Base-by-base conservation (phyloP, 2,888 invertebrate genomes). In the Cremastinae sp. region DNA sequence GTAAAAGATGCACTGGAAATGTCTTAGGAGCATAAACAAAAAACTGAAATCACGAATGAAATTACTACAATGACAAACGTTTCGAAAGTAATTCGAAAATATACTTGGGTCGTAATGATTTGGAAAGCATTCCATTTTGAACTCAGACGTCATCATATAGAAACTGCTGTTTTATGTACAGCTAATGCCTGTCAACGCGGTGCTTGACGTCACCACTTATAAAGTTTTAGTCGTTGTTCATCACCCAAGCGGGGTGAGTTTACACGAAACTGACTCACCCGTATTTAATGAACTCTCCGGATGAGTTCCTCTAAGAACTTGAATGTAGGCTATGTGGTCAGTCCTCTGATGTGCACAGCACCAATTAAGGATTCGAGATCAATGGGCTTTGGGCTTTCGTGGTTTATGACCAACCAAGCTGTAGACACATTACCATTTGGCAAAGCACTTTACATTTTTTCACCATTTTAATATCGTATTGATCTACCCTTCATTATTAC, bases 191-290 rank as follows among this genome's bases (percentile, higher is more conserved):
- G 76, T 61, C 55, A 76, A 73, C 64, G 62, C 59, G 51, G 64
- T 73, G 59, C 73, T 73, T 61, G 64, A 69, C 73, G 49, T 65
- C 65, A 58, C 49, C 41, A 65, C 35, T 39, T 70, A 58, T 61
- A 70, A 76, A 76, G 69, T 76, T 70, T 76, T 55, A 16, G 64
- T 65, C 69, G 58, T 73, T 65, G 73, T 70, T 69, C 76, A 76
- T 68, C 64, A 76, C 64, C 16, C 47, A 39, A 59, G 56, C 10
- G 68, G 51, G 37, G 49, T 51, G 9, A 65, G 39, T 65, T 61
- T 28, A 55, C 62, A 28, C 53, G 53, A 64, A 73, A 49, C 59
- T 35, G 20, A 3, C 53, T 43, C 43, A 53, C 59, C 12, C 22
- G 59, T 53, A 58, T 69, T 68, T 68, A 56, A 72, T 55, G 47